phyloP scores from a whole-genome alignment of 2,797 vertebrate genomes.

The Hapalemur alaotrensis region DNA sequence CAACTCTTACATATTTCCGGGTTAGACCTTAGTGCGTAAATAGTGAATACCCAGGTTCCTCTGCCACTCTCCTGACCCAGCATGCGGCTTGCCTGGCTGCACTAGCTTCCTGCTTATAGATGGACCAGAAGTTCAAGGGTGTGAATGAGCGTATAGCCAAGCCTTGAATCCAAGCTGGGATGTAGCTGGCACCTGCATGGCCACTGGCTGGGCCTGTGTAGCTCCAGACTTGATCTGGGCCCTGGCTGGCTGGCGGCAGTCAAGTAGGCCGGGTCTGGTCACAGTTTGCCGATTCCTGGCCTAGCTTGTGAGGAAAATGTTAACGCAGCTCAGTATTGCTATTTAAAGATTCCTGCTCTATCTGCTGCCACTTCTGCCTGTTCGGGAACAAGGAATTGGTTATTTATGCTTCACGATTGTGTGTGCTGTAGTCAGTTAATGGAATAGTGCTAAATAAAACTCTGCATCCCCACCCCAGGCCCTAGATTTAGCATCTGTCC shows the following conservation, averaged over 20 bases:
- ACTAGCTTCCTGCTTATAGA: conserved; percentile 46
- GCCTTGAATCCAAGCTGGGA: background rate
- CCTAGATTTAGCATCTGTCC: background rate
- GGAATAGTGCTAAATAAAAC: background rate
- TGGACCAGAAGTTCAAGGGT: background rate
- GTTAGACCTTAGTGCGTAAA: background rate
- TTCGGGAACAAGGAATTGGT: background rate
- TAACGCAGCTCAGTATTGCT: background rate
- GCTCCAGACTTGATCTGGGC: background rate
- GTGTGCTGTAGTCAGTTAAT: background rate
- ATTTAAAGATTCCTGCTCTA: background rate
- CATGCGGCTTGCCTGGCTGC: conserved; percentile 67
- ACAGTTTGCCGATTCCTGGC: background rate
- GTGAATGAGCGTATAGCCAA: background rate
- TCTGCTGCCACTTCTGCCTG: background rate
- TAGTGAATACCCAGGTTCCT: background rate
- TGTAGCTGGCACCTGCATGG: conserved; percentile 38
- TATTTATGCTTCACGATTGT: background rate
- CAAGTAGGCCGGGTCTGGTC: background rate
- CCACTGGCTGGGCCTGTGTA: background rate
- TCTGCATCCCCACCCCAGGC: background rate
- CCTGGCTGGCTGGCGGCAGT: background rate
- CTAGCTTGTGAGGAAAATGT: background rate
- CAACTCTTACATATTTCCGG: background rate
- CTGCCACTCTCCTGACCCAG: background rate